Conservation (phyloP, 2,797 vertebrate genomes). For the Spinus pinus region DNA sequence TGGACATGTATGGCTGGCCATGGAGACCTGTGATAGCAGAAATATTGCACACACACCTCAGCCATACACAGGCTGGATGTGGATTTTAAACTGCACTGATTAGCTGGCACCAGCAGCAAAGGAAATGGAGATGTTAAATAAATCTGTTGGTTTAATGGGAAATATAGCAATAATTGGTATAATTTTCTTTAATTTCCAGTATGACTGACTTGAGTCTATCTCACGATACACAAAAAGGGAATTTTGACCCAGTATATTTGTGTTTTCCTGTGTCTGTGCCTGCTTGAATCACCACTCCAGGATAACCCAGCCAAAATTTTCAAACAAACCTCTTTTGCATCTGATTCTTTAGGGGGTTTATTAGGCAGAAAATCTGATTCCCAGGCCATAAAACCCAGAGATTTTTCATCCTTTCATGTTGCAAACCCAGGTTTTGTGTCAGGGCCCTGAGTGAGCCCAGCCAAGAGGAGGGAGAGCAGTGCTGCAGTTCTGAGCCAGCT, state of each 20-base stretch:
- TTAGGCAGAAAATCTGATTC: slow-evolving; percentile 36
- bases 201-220: background rate
- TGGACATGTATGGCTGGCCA: background rate
- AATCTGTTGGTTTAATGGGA: background rate
- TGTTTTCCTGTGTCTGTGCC: background rate
- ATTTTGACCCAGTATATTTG: background rate
- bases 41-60: background rate
- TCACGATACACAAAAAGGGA: background rate
- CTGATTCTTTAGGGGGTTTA: slow-evolving; percentile 3
- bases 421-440: background rate
- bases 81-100: background rate
- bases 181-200: background rate
- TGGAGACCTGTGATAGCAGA: background rate
- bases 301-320: background rate
- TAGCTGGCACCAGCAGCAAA: background rate
- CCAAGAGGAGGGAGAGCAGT: background rate
- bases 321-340: background rate
- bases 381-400: background rate
- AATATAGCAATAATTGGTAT: background rate
- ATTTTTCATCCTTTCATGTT: slow-evolving; percentile 15
- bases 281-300: accelerated
- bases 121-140: background rate
- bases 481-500: background rate
- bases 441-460: background rate
- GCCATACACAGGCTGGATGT: background rate